Base-by-base conservation (phyloP, 37 sponge, comb jelly and placozoan genomes). In the Beroe ovata region DNA sequence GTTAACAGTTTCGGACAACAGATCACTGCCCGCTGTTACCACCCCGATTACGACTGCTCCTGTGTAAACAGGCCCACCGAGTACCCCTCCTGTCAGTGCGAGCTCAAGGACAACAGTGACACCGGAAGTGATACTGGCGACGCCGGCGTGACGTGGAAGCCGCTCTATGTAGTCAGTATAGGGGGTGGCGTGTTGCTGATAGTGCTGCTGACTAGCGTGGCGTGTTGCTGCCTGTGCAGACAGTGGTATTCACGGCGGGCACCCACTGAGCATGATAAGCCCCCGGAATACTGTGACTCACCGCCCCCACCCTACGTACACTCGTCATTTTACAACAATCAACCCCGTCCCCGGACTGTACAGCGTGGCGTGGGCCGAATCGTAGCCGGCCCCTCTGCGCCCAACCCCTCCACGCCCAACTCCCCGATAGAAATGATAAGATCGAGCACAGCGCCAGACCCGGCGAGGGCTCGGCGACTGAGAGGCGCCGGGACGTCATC, bases 21-120 rank as follows among this genome's bases (percentile, higher is more conserved):
- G 69, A 66, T 66, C 69, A 66, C 36, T 30, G 69, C 69, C 8
- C 69, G 69, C 18, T 66, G 69, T 37, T 29, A 30, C 36, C 30
- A 66, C 36, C 69, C 69, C 6, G 36, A 32, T 33, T 66, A 66
- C 69, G 1, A 6, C 35, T 66, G 69, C 69, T 32, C 25, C 36
- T 66, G 69, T 30, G 30, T 66, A 34, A 66, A 66, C 35, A 25
- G 14, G 18, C 69, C 69, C 2, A 25, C 25, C 32, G 69, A 66
- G 69, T 66, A 66, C 36, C 69, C 69, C 18, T 66, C 69, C 30
- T 66, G 69, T 30, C 69, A 66, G 35, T 66, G 69, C 36, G 25
- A 25, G 16, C 69, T 34, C 35, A 30, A 47, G 11, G 54, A 47
- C 54, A 47, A n/a, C n/a, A n/a, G n/a, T n/a, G n/a, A n/a, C n/a